These are phyloP conservation scores for Taurulus bubalis DNA, from an alignment of 2,113 vertebrate species.

Conservation along the genomic window DNA sequence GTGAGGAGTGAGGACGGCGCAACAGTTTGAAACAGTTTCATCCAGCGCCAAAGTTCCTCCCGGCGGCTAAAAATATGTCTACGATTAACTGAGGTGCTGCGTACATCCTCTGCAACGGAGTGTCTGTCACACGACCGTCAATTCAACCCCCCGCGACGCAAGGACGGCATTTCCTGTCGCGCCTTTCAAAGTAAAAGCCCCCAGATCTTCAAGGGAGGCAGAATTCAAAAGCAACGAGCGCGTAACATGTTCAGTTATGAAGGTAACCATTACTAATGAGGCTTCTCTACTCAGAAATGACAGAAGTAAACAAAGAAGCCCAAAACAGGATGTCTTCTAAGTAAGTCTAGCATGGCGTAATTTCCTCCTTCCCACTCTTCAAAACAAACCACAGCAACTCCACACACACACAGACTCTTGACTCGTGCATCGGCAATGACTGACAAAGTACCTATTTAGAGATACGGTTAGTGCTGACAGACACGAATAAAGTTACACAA, in stretches of 20 bases:
- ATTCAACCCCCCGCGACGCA: rapidly evolving
- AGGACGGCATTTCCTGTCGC: rapidly evolving
- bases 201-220: neutral
- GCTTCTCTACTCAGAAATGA: no score
- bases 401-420: neutral
- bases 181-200: neutral
- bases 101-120: slow-evolving; percentile 55
- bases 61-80: slow-evolving; percentile 66
- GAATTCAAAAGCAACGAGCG: neutral
- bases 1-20: neutral
- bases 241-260: neutral
- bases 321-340: neutral
- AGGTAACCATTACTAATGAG: neutral
- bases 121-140: slow-evolving; percentile 1
- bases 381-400: neutral
- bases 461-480: neutral
- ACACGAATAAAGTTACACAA: neutral
- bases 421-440: neutral
- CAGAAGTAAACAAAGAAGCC: neutral
- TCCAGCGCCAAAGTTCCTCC: slow-evolving; percentile 58
- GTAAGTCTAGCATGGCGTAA: neutral
- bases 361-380: neutral
- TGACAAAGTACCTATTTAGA: no score
- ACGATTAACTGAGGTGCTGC: slow-evolving; percentile 43
- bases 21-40: slow-evolving; percentile 34